Base-by-base conservation (phyloP, 2,797 vertebrate genomes). In the Chanos chanos region DNA sequence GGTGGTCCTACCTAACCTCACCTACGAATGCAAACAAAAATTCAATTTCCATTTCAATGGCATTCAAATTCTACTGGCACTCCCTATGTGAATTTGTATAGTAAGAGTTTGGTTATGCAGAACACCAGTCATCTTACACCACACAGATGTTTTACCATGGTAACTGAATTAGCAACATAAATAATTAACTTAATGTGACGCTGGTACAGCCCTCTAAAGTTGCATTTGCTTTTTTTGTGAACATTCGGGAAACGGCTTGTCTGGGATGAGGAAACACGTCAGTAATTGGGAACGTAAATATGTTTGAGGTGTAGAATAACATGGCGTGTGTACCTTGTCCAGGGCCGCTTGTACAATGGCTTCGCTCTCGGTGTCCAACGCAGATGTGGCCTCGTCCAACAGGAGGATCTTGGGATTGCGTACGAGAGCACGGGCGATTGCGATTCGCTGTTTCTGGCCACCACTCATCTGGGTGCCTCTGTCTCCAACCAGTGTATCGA, bases 371-470 rank as follows among this genome's bases (percentile, higher is more conserved):
- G 91, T 89, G 61, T 98, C 96, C 58, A 99, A 81, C 37, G 96
- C 96, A 4, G 95, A 97, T 0, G 95, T 98, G 49, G 96, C 96
- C 67, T 98, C 95, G 2, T 98, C 96, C 73, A 99, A 75, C 47
- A 99, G 87, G 1, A 98, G 94, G 71, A 98, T 95, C 84, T 93
- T 97, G 51, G 95, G 96, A 70, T 95, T 95, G 37, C 94, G 92
- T 28, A 98, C 92, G 22, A 98, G 86, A 31, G 96, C 95, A 6
- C 94, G 84, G 2, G 96, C 95, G 1, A 98, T 97, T 1, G 96
- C 93, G 4, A 95, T 94, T 68, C 96, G 92, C 82, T 98, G 96
- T 68, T 99, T 98, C 87, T 98, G 95, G 1, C 95, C 95, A 7
- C 95, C 93, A 1, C 94, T 98, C 79, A 99, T 84, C 79, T 98